Conservation (phyloP, 1,140 invertebrate species). For the Diplogasteroides magnus region DNA sequence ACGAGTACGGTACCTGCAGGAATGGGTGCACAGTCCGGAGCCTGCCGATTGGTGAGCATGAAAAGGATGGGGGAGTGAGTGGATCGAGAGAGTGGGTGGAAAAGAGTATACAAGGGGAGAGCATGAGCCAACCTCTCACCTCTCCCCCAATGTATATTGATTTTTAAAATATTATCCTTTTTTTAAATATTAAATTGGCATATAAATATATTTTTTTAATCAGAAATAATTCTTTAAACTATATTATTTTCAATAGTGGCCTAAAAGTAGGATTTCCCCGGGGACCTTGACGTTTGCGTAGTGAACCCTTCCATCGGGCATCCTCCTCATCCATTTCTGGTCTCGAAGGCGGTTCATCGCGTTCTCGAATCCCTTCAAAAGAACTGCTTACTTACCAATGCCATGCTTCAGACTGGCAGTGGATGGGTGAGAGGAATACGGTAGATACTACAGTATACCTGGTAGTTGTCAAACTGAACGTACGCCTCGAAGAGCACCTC, state of each 20-base stretch:
- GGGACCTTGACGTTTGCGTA: conserved; percentile 28
- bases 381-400: no score
- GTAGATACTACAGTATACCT: conserved; percentile 13
- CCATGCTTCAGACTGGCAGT: conserved; percentile 17
- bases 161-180: neutral
- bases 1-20: no score
- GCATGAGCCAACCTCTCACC: neutral
- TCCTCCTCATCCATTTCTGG: conserved; percentile 5
- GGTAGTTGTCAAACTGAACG: conserved; percentile 24
- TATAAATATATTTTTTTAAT: neutral
- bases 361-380: neutral
- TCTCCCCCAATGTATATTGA: neutral
- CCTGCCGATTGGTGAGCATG: no score
- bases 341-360: neutral
- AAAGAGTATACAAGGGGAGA: neutral
- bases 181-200: neutral
- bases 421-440: no score
- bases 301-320: conserved; percentile 18
- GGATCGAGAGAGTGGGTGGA: no score
- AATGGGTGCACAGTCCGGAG: no score
- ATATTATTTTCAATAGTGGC: neutral
- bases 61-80: no score
- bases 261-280: no score
- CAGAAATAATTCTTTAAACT: neutral
- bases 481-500: conserved; percentile 27